Base-by-base conservation (phyloP, 2,888 invertebrate species). In the Strigamia crassipes region DNA sequence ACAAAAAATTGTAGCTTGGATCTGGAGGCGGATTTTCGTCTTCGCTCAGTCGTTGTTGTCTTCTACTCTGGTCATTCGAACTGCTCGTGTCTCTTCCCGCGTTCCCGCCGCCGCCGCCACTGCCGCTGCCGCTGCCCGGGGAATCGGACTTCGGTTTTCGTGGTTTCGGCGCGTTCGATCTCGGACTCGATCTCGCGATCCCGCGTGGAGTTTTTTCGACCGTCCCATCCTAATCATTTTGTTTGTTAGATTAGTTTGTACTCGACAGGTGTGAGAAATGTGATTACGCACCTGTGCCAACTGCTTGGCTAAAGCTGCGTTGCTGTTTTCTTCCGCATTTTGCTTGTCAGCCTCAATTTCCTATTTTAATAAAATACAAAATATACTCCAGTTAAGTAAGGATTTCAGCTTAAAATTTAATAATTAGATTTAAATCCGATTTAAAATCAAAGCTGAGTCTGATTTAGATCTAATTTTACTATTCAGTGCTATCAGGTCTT, bases 21-120 rank as follows among this genome's bases (percentile, higher is more conserved):
- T 83, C 83, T 13, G 83, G 83, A 31, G 83, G 83, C 18, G 83
- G 83, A 41, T 82, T 82, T 73, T 83, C 82, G 23, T 80, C 81
- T 80, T 82, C 61, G 18, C 27, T 27, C 23, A 77, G 23, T 77
- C 23, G 51, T 51, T 51, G 51, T 18, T 51, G 51, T 18, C 51
- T 18, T 51, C 51, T 15, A 18, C 51, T 15, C 18, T 51, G 51
- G 51, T 51, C 38, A 38, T 38, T 38, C 38, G 38, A 38, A 38
- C 38, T 6, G 38, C 9, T 38, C 38, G 6, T 38, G 38, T 2
- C 6, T 38, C 38, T 6, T 3, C 4, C 38, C 4, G 38, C 38
- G 1, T 6, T 38, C 27, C 3, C 27, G 38, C 8, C 38, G 0
- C 10, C 8, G 0, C 8, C 38, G 38, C 0, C 38, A 4, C 38